These are phyloP conservation scores for Sialis lutaria DNA, from an alignment of 2,888 invertebrate species.

Conservation along the genomic window DNA sequence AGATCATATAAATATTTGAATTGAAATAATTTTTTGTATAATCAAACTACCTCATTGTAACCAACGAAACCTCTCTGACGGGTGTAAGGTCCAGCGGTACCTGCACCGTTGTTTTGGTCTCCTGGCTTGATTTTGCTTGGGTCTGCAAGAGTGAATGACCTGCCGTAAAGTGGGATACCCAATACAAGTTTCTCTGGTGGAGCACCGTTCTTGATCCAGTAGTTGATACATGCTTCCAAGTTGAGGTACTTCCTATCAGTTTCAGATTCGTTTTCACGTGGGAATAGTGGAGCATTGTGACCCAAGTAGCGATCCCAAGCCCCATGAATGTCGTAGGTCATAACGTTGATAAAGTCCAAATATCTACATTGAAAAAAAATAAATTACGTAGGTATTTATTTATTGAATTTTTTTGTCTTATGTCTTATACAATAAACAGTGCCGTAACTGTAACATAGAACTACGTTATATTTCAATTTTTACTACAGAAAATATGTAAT, in stretches of 20 bases:
- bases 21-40: background rate
- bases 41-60: conserved; percentile 46
- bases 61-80: conserved; percentile 44
- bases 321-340: conserved; percentile 61
- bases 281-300: conserved; percentile 46
- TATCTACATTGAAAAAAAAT: too few species aligned
- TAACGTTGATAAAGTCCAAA: conserved; percentile 48
- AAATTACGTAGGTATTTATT: too few species aligned
- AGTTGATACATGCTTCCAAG: conserved; percentile 27
- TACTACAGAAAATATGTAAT: too few species aligned
- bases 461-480: too few species aligned
- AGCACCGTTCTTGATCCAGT: conserved; percentile 37
- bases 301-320: conserved; percentile 46
- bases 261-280: conserved; percentile 24
- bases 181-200: conserved; percentile 43
- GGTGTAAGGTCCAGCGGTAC: conserved; percentile 44
- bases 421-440: too few species aligned
- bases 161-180: conserved; percentile 55
- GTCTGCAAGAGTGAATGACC: conserved; percentile 40
- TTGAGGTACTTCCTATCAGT: conserved; percentile 19
- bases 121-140: conserved; percentile 28
- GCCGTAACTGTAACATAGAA: too few species aligned
- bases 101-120: conserved; percentile 37
- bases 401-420: too few species aligned
- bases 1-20: background rate